Percentiles rank a stretch among this genome's conserved stretches.
Conservation (phyloP, 2,113 vertebrate species). For the Talpa occidentalis region DNA sequence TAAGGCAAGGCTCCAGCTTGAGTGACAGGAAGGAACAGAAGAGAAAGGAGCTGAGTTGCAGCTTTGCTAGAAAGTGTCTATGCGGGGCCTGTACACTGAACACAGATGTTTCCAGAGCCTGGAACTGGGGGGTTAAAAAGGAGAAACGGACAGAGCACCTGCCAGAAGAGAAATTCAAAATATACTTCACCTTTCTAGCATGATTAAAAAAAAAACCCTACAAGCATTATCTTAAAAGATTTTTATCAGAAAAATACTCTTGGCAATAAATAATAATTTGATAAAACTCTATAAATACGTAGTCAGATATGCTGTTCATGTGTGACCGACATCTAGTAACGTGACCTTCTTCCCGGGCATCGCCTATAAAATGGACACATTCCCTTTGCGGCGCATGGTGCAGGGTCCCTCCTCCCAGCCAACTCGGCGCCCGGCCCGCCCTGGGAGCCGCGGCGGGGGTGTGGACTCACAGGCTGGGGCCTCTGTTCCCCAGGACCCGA, state of each 20-base stretch:
- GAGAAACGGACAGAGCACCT: not conserved
- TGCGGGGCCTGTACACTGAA: not conserved
- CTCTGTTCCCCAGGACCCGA: too few relatives aligned
- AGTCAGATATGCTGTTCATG: not conserved
- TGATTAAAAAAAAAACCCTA: not conserved
- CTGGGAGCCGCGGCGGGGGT: too few relatives aligned
- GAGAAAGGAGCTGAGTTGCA: not conserved
- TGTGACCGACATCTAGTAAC: not conserved
- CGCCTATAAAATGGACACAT: not conserved
- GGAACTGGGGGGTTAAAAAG: not conserved
- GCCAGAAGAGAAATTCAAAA: slow-evolving; percentile 30
- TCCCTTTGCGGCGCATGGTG: not conserved
- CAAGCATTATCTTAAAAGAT: not conserved
- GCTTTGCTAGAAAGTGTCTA: rapidly evolving
- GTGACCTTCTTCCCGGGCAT: not conserved
- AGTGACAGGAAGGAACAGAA: not conserved
- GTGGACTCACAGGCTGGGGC: too few relatives aligned
- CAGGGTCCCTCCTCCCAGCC: rapidly evolving
- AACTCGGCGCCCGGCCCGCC: too few relatives aligned
- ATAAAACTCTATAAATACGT: not conserved
- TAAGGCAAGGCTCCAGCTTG: not conserved
- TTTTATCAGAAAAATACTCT: slow-evolving; percentile 49
- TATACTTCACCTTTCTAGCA: slow-evolving; percentile 20
- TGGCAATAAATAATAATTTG: slow-evolving; percentile 15
- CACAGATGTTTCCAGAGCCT: not conserved